Percentiles rank a stretch among this genome's conserved stretches.
Evolutionary conservation across 2,888 invertebrate species (phyloP).

Genomic region (Drosophila siamana): DNA sequence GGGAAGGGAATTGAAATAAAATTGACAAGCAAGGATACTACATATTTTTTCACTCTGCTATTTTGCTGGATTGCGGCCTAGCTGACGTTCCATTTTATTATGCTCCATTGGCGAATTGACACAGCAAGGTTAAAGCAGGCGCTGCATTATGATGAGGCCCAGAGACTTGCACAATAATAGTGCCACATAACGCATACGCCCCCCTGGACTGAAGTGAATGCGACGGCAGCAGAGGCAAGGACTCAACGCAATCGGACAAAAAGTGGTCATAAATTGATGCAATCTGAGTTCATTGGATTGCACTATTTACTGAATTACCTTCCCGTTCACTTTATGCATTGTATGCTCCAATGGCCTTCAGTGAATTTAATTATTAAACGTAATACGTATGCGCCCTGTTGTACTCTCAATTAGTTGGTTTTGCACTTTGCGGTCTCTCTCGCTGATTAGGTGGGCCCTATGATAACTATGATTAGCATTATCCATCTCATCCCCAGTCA

Average conservation of each 20-base stretch:
- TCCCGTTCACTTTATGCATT: neutral
- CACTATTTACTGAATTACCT: constrained; percentile 39
- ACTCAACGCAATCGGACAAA: constrained; percentile 18
- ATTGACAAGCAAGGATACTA: constrained; percentile 61
- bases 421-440: constrained; percentile 26
- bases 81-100: constrained; percentile 42
- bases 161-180: constrained; percentile 17
- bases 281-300: constrained; percentile 40
- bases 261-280: constrained; percentile 45
- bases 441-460: constrained; percentile 37
- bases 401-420: constrained; percentile 36
- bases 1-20: constrained; percentile 52
- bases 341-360: constrained; percentile 1
- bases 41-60: neutral
- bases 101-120: constrained; percentile 55
- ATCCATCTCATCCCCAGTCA: constrained; percentile 26
- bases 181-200: constrained; percentile 31
- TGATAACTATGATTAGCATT: constrained; percentile 66
- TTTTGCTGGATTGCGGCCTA: constrained; percentile 19
- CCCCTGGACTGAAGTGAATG: constrained; percentile 1
- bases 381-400: constrained; percentile 25
- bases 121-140: constrained; percentile 39
- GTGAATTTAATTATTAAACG: constrained; percentile 22
- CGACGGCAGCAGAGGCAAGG: constrained; percentile 21
- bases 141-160: constrained; percentile 24